Evolutionary conservation across 2,888 invertebrate genomes (phyloP).

Genomic region (Keiferia lycopersicella): DNA sequence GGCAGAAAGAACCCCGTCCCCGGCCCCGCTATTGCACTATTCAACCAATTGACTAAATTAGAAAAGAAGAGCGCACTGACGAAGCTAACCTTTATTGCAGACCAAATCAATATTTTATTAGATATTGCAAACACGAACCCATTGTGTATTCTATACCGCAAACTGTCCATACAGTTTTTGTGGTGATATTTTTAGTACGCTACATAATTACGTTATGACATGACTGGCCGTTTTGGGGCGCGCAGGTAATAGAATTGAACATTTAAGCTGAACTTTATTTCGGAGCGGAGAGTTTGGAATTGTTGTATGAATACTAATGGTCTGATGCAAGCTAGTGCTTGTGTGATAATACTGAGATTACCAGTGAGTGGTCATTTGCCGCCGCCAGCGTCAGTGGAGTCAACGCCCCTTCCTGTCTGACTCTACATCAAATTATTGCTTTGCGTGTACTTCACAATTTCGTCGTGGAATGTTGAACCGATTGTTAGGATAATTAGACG

Average conservation of each 20-base stretch:
- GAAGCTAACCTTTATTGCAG: constrained; percentile 29
- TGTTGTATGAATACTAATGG: constrained; percentile 21
- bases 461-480: constrained; percentile 44
- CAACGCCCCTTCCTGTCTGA: constrained; percentile 44
- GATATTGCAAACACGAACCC: constrained; percentile 34
- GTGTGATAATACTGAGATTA: constrained; percentile 16
- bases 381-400: constrained; percentile 38
- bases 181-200: constrained; percentile 36
- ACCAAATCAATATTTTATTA: constrained; percentile 27
- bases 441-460: constrained; percentile 52
- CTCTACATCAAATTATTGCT: constrained; percentile 45
- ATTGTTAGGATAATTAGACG: constrained; percentile 38
- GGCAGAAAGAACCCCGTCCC: constrained; percentile 46
- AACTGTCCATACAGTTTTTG: constrained; percentile 42
- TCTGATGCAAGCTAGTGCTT: constrained; percentile 11
- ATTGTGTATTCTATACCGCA: constrained; percentile 45
- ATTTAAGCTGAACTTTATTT: constrained; percentile 21
- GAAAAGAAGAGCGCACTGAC: constrained; percentile 38
- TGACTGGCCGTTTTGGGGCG: constrained; percentile 14
- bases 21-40: constrained; percentile 42
- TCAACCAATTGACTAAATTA: constrained; percentile 46
- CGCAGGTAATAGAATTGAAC: constrained; percentile 19
- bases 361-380: constrained; percentile 25
- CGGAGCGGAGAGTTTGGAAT: constrained; percentile 3
- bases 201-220: constrained; percentile 22